A percentile compares a stretch with the other conserved stretches of the same genome.
Evolutionary conservation across 2,888 invertebrate species (phyloP).

Genomic region (Ptychoptera contaminata): DNA sequence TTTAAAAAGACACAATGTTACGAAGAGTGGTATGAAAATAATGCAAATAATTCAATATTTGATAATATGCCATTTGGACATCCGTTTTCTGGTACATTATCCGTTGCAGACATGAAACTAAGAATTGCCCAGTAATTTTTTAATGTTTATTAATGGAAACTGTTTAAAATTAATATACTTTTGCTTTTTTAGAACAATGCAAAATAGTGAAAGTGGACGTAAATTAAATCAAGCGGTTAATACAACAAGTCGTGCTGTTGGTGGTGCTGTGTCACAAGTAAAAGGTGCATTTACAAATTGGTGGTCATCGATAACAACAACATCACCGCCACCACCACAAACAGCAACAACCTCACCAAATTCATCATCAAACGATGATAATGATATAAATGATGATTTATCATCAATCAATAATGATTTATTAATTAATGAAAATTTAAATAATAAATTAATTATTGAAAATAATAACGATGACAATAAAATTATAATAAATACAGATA

Average conservation of each 20-base stretch:
- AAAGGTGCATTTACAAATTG: slow-evolving; percentile 73
- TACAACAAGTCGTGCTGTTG: slow-evolving; percentile 80
- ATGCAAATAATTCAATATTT: slow-evolving; percentile 48
- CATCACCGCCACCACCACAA: slow-evolving; percentile 23
- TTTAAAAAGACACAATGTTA: slow-evolving; percentile 84
- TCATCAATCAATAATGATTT: no score
- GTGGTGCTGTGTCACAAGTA: slow-evolving; percentile 75
- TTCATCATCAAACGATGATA: no score
- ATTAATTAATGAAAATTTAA: no score
- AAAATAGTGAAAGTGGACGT: slow-evolving; percentile 82
- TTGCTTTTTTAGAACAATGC: slow-evolving; percentile 60
- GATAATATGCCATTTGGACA: slow-evolving; percentile 64
- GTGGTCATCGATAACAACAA: slow-evolving; percentile 60
- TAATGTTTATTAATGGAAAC: neutral
- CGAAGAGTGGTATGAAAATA: slow-evolving; percentile 59
- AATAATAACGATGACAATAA: no score
- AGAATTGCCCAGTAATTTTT: slow-evolving; percentile 72
- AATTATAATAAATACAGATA: no score
- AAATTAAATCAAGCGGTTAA: slow-evolving; percentile 87
- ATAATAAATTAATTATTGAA: no score
- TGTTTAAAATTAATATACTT: neutral
- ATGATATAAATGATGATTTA: no score
- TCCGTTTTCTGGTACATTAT: slow-evolving; percentile 87
- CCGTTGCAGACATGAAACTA: slow-evolving; percentile 86
- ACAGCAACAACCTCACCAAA: neutral